A percentile compares a stretch with the other conserved stretches of the same genome.
Conservation (phyloP, 2,797 vertebrate species). For the Rhabdomys pumilio region DNA sequence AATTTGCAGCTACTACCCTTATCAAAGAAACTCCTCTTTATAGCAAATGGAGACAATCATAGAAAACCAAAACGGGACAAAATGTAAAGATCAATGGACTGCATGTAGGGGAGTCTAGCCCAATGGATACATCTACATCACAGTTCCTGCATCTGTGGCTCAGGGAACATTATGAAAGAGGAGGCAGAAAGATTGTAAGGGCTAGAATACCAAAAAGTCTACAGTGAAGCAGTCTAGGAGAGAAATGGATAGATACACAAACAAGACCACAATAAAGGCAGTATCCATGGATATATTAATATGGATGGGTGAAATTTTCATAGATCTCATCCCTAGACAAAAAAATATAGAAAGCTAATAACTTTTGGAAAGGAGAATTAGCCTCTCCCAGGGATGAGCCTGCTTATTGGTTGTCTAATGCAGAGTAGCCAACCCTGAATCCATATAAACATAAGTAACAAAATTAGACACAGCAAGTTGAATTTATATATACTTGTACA, state of each 20-base stretch:
- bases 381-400: neutral
- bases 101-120: neutral
- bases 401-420: neutral
- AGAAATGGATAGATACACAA: neutral
- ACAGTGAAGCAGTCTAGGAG: neutral
- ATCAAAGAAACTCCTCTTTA: neutral
- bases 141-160: neutral
- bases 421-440: neutral
- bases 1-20: neutral
- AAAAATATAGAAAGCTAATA: neutral
- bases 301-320: neutral
- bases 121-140: neutral
- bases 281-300: neutral
- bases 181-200: neutral
- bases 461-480: neutral
- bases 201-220: neutral
- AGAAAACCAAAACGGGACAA: neutral
- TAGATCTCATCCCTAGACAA: neutral
- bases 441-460: neutral
- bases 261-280: neutral
- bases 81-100: neutral
- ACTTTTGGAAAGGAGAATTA: neutral
- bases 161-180: neutral
- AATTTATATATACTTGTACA: neutral
- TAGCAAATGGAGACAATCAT: neutral